Evolutionary conservation across 2,797 vertebrate species (phyloP), one percentile per base, ranked within the genome.

Genomic region (Selene dorsalis): DNA sequence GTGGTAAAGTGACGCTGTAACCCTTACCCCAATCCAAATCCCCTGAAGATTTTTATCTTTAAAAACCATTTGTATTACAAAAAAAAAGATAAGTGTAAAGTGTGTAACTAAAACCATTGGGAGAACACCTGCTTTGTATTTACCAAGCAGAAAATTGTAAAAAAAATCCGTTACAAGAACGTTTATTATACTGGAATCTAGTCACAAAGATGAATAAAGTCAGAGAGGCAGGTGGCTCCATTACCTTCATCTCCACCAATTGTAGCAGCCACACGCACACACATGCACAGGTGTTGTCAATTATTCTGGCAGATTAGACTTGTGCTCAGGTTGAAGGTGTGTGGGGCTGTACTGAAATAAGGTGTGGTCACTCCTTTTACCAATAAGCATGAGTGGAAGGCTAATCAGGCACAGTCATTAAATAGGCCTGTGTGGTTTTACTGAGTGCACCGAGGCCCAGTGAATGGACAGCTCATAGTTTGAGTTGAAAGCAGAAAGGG

Each of bases 331-430:
- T 32, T 41, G 9, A 60, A 74, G 47, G 28, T 71, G 57, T 35
- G 26, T 14, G 39, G 62, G 32, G 47, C 22, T 55, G n/a, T 32
- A 17, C 3, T 60, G 24, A 11, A 61, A 65, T 60, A 22, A 38
- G 59, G 14, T 61, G 59, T 41, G 14, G 38, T 61, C 9, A 11
- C 13, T 30, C 3, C 12, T 41, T 48, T 66, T 75, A 53, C 35
- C 48, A 69, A 55, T 50, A 24, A 50, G 10, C 74, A 32, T 41
- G 24, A 55, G 16, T 71, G 39, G 2, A 65, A 3, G n/a, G 52
- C 3, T 50, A 55, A 55, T 55, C 24, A 26, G 52, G 52, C 24
- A 53, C 24, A 55, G 32, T 59, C 17, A 41, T 41, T 24, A 26
- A 61, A 28, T 26, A 26, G 2, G 6, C 13, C 24, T 28, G 24